These are phyloP conservation scores for Neelides sp. DNA, from an alignment of 1,140 invertebrate species.

Conservation along the genomic window DNA sequence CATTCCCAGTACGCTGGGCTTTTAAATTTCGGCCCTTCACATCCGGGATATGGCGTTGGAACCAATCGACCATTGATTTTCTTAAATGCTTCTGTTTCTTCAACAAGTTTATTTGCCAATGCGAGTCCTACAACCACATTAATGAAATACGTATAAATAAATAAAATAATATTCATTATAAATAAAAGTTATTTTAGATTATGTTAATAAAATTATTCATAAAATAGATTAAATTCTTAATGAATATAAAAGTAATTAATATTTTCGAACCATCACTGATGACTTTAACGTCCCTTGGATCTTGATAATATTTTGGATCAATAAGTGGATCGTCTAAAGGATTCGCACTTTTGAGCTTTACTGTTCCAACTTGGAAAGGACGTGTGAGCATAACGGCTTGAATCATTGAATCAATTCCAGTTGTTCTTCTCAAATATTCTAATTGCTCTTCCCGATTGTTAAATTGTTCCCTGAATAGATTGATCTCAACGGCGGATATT, in stretches of 20 bases:
- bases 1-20: slow-evolving; percentile 31
- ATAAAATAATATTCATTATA: no score
- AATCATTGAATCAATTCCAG: slow-evolving; percentile 9
- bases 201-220: no score
- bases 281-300: slow-evolving; percentile 24
- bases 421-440: slow-evolving; percentile 17
- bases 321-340: slow-evolving; percentile 40
- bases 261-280: slow-evolving; percentile 10
- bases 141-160: no score
- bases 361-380: slow-evolving; percentile 34
- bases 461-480: slow-evolving; percentile 22
- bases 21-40: slow-evolving; percentile 8
- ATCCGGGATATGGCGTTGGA: slow-evolving; percentile 12
- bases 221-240: no score
- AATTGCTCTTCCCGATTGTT: slow-evolving; percentile 11
- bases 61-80: slow-evolving; percentile 21
- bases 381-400: slow-evolving; percentile 14
- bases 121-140: slow-evolving; percentile 20
- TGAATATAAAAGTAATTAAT: slow-evolving; percentile 34
- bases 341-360: slow-evolving; percentile 34
- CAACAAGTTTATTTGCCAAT: slow-evolving; percentile 12
- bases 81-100: slow-evolving; percentile 25
- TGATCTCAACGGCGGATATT: neutral
- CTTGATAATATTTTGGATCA: slow-evolving; percentile 38
- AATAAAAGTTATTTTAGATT: no score